These are phyloP conservation scores for Thoracochromis brauschi DNA, from an alignment of 2,113 vertebrate genomes.

Conservation along the genomic window DNA sequence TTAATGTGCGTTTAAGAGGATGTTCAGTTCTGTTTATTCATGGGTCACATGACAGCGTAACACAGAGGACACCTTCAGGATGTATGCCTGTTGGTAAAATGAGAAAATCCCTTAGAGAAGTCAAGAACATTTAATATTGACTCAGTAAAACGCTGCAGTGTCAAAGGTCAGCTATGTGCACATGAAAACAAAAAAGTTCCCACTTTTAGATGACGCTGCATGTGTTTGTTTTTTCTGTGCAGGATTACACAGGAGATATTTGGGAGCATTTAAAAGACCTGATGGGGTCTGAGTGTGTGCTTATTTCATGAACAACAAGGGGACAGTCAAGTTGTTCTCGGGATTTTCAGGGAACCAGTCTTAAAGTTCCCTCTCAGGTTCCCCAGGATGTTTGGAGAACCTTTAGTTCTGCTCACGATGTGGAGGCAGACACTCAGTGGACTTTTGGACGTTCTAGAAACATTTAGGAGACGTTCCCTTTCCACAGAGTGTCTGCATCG, in stretches of 20 bases:
- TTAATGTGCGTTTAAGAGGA: neutral
- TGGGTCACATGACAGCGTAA: neutral
- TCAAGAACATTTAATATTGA: neutral
- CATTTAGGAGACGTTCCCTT: neutral
- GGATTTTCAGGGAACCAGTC: neutral
- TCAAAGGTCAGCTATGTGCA: neutral
- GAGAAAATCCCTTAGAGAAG: neutral
- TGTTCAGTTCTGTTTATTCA: neutral
- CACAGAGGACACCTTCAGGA: neutral
- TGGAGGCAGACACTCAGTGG: neutral
- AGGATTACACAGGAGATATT: neutral
- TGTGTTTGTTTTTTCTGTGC: neutral
- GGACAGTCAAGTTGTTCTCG: accelerated
- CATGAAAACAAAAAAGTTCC: neutral
- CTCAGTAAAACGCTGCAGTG: neutral
- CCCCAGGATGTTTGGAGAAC: neutral
- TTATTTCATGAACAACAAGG: neutral
- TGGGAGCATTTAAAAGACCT: neutral
- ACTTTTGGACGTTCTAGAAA: neutral
- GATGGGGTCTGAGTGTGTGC: neutral
- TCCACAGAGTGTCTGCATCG: neutral
- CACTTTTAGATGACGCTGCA: neutral
- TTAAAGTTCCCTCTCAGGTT: neutral
- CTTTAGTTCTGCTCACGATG: neutral
- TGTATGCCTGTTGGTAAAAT: neutral